Conservation (phyloP, 2,888 invertebrate genomes). For the Sclerodermus sp. region DNA sequence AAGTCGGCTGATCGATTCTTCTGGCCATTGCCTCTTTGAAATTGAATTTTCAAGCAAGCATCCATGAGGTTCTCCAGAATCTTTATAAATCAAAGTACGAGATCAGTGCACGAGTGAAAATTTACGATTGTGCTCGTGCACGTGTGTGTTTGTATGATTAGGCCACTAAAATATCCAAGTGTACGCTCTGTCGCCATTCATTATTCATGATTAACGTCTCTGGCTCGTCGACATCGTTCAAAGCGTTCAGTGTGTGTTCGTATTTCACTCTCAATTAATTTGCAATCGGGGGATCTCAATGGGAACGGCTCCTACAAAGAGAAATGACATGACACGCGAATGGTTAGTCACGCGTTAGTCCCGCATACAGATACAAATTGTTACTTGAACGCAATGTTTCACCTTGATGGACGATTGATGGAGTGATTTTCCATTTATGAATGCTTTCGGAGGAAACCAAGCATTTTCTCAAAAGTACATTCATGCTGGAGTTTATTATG, state of each 20-base stretch:
- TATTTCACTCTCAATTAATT: slow-evolving; percentile 40
- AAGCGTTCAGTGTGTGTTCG: slow-evolving; percentile 28
- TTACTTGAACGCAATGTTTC: slow-evolving; percentile 29
- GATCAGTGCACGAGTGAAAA: too few relatives aligned
- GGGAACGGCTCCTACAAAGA: slow-evolving; percentile 22
- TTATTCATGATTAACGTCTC: slow-evolving; percentile 35
- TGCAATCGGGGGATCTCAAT: slow-evolving; percentile 27
- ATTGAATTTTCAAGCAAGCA: too few relatives aligned
- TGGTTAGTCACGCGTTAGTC: slow-evolving; percentile 38
- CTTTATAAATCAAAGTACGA: too few relatives aligned
- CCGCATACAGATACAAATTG: slow-evolving; percentile 32
- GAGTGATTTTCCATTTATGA: too few relatives aligned
- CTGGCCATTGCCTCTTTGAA: too few relatives aligned
- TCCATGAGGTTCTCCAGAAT: too few relatives aligned
- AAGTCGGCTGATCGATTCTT: too few relatives aligned
- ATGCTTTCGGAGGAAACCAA: too few relatives aligned
- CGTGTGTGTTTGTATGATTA: too few relatives aligned
- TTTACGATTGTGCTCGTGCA: too few relatives aligned
- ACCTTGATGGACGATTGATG: slow-evolving; percentile 39
- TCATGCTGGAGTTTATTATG: too few relatives aligned
- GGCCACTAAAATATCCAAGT: slow-evolving; percentile 20
- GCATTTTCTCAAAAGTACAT: too few relatives aligned
- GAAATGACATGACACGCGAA: slow-evolving; percentile 38
- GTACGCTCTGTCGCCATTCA: slow-evolving; percentile 21
- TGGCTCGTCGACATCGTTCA: slow-evolving; percentile 23